These are phyloP conservation scores for Stomatorhinus walkeri DNA, from an alignment of 2,797 vertebrate genomes.

Conservation along the genomic window DNA sequence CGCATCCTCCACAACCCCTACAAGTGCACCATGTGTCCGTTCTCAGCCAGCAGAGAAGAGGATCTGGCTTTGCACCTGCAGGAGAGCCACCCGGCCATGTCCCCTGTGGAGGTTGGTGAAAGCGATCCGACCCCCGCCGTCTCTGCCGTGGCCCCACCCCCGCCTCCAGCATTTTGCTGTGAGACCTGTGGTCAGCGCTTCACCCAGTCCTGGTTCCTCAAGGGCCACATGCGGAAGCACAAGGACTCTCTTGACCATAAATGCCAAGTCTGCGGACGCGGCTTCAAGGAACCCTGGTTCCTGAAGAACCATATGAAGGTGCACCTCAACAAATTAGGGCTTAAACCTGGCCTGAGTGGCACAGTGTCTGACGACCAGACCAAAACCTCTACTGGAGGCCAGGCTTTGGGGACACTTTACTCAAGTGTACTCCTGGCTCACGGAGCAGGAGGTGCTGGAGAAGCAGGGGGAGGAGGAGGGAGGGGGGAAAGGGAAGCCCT, in stretches of 20 bases:
- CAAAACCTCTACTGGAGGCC: slow-evolving; percentile 53
- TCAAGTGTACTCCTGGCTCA: slow-evolving; percentile 74
- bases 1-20: slow-evolving; percentile 87
- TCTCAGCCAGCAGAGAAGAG: slow-evolving; percentile 81
- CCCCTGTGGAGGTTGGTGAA: not conserved
- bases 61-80: slow-evolving; percentile 75
- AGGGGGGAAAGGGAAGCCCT: slow-evolving; percentile 43
- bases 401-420: slow-evolving; percentile 76
- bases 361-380: slow-evolving; percentile 55
- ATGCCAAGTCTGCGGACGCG: slow-evolving; percentile 85
- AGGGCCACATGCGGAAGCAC: slow-evolving; percentile 93
- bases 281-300: slow-evolving; percentile 94
- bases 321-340: slow-evolving; percentile 83
- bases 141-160: slow-evolving; percentile 33
- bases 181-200: slow-evolving; percentile 86
- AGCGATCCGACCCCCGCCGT: slow-evolving; percentile 31
- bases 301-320: slow-evolving; percentile 97
- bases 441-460: slow-evolving; percentile 35
- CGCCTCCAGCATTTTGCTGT: slow-evolving; percentile 75
- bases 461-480: slow-evolving; percentile 41
- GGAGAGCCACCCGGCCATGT: slow-evolving; percentile 67
- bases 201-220: slow-evolving; percentile 90
- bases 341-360: slow-evolving; percentile 57
- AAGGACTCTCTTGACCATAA: slow-evolving; percentile 89
- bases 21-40: slow-evolving; percentile 82